Conservation (phyloP, 2,797 vertebrate genomes). For the Betta splendens region DNA sequence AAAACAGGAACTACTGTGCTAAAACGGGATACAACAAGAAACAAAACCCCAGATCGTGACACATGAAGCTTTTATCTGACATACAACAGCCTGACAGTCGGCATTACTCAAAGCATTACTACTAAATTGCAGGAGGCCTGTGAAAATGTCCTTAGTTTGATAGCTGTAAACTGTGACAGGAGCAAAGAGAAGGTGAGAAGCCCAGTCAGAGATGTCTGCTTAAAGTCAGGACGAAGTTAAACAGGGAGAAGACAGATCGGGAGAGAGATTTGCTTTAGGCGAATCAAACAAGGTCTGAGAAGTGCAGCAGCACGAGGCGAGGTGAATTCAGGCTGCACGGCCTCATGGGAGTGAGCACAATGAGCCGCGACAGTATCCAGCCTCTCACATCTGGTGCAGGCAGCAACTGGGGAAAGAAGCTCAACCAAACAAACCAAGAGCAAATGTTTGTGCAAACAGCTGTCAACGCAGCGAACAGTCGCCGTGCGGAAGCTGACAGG, state of each 20-base stretch:
- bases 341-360: neutral
- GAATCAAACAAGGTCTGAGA: neutral
- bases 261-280: constrained; percentile 3
- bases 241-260: neutral
- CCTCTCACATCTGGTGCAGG: constrained; percentile 23
- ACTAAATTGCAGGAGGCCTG: neutral
- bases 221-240: neutral
- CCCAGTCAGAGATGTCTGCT: neutral
- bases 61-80: too few relatives aligned
- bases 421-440: neutral
- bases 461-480: too few relatives aligned
- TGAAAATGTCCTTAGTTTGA: constrained; percentile 16
- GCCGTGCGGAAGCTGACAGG: too few relatives aligned
- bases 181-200: neutral
- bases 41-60: too few relatives aligned
- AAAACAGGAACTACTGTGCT: too few relatives aligned
- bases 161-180: constrained; percentile 10
- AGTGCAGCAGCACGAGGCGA: constrained; percentile 7
- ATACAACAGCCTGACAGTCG: too few relatives aligned
- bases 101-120: too few relatives aligned
- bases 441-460: constrained; percentile 8
- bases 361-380: constrained; percentile 21
- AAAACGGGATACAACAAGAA: too few relatives aligned
- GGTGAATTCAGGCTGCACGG: neutral
- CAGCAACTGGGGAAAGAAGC: constrained; percentile 4